Evolutionary conservation across 2,797 vertebrate species (phyloP).

Genomic region (Danionella dracula): DNA sequence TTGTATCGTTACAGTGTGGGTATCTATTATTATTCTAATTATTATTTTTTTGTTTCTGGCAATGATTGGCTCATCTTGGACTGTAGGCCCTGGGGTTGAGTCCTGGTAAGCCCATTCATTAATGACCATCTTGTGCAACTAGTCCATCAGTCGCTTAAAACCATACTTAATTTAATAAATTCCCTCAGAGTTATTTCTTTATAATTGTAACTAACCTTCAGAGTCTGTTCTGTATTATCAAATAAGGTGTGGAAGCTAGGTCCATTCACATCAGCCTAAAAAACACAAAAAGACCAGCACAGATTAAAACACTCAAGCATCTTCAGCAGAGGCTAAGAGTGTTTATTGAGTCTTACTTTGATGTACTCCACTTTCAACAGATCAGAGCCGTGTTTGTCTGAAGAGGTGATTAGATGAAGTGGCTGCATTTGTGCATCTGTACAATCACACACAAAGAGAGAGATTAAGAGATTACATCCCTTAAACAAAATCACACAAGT

Average conservation of each 20-base stretch:
- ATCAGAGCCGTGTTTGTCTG: constrained; percentile 77
- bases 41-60: too few species aligned
- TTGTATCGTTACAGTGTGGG: too few species aligned
- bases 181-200: too few species aligned
- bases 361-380: constrained; percentile 89
- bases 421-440: constrained; percentile 67
- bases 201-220: constrained; percentile 70
- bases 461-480: background rate
- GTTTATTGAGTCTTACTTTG: constrained; percentile 70
- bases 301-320: background rate
- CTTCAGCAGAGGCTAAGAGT: background rate
- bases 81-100: too few species aligned
- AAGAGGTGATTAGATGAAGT: constrained; percentile 84
- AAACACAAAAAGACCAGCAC: background rate
- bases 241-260: constrained; percentile 82
- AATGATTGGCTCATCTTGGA: too few species aligned
- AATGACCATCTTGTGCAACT: too few species aligned
- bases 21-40: too few species aligned
- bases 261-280: constrained; percentile 79
- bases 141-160: too few species aligned
- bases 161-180: too few species aligned
- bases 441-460: constrained; percentile 2
- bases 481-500: background rate
- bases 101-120: too few species aligned
- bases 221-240: constrained; percentile 83